Evolutionary conservation across 2,888 invertebrate species (phyloP), one percentile per base, ranked within the genome.

Genomic region (Megastigmus dorsalis): DNA sequence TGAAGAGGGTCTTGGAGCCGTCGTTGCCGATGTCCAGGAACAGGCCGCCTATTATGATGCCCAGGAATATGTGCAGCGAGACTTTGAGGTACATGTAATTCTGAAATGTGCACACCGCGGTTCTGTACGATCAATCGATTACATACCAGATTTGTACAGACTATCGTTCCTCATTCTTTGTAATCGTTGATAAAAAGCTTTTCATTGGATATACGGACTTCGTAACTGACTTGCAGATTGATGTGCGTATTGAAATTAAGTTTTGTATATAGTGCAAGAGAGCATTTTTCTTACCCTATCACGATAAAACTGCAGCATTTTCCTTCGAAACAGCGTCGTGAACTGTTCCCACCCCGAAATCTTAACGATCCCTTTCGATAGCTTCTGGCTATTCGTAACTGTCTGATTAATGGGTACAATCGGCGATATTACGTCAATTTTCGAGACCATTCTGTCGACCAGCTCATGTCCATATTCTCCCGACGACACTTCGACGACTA

Each of bases 401-500:
- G 43, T 13, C 1, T 67, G 45, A 26, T 26, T 72, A 30, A 80
- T 79, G 10, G 86, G 82, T 41, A 78, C 9, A 10, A 86, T 79
- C 15, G 84, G 84, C 55, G 75, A 79, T 59, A 79, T 82, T 38
- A 78, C 93, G 62, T 93, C 93, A 0, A 93, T 90, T 0, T 91
- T 90, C 4, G 90, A 85, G 0, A 94, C 91, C 93, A 95, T 93
- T 81, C 88, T 89, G 20, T 94, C 93, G 1, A 92, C 90, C 80
- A 91, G 92, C 13, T 91, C 90, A 0, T 80, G 77, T 1, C 95
- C 95, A 82, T 95, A 95, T 88, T 95, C 95, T 0, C 93, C 93
- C 71, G 93, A 92, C 2, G 94, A 93, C 5, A 95, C 93, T 89
- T 95, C 95, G 78, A 95, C 93, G 69, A 95, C 95, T 95, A 84